Evolutionary conservation across 2,113 vertebrate species (phyloP).

Genomic region (Psilopogon haemacephalus): DNA sequence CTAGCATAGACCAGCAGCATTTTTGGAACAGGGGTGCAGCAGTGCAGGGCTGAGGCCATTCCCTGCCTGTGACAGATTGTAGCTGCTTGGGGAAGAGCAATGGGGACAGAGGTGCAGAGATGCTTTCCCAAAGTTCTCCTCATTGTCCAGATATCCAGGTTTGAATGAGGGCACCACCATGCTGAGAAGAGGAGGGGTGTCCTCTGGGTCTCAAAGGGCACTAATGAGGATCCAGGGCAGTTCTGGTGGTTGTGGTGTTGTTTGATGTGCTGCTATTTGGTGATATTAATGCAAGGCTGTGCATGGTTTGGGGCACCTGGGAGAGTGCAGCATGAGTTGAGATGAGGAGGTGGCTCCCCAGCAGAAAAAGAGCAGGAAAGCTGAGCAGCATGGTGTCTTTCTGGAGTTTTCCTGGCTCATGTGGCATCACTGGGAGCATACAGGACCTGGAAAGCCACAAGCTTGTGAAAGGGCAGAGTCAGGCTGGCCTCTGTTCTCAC

Average conservation of each 20-base stretch:
- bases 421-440: background rate
- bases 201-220: background rate
- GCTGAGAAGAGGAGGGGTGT: background rate
- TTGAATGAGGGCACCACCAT: background rate
- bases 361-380: background rate
- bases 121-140: background rate
- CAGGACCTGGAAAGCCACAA: background rate
- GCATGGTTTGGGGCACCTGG: background rate
- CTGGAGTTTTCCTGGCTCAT: background rate
- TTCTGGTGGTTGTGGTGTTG: background rate
- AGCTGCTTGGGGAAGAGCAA: background rate
- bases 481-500: background rate
- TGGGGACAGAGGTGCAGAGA: background rate
- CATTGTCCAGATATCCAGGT: background rate
- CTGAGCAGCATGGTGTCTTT: rapidly evolving
- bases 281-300: background rate
- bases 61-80: background rate
- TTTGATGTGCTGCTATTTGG: rapidly evolving
- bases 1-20: background rate
- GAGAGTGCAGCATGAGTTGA: background rate
- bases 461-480: background rate
- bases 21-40: background rate
- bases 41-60: rapidly evolving
- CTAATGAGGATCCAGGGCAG: background rate
- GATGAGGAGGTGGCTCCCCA: background rate